phyloP scores from a whole-genome alignment of 2,888 invertebrate genomes.

The Eueremaeus valkanovi region DNA sequence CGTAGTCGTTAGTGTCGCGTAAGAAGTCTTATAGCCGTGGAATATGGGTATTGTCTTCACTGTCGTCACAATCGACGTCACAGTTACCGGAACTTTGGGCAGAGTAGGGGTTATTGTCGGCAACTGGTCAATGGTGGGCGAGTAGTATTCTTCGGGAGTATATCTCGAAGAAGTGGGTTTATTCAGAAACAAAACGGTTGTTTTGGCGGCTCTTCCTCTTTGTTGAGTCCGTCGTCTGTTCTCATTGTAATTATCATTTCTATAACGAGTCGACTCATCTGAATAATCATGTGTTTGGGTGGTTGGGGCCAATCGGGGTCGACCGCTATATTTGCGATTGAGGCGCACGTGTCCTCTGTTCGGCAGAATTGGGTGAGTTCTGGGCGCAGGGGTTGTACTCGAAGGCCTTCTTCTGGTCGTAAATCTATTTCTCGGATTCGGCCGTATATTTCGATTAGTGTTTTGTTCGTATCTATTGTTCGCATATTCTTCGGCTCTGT shows the following conservation, averaged over 20 bases:
- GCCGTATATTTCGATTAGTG: background rate
- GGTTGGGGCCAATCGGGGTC: background rate
- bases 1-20: constrained; percentile 48
- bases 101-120: constrained; percentile 23
- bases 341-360: constrained; percentile 34
- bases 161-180: background rate
- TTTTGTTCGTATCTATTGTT: constrained; percentile 30
- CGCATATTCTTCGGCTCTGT: background rate
- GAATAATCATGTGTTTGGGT: background rate
- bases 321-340: constrained; percentile 37
- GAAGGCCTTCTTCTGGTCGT: background rate
- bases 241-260: constrained; percentile 6
- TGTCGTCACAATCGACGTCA: constrained; percentile 48
- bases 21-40: constrained; percentile 48
- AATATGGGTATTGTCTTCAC: constrained; percentile 48
- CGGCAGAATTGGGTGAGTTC: constrained; percentile 28
- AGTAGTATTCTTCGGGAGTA: constrained; percentile 5
- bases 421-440: constrained; percentile 8
- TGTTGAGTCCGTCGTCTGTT: background rate
- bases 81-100: constrained; percentile 46
- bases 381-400: constrained; percentile 35
- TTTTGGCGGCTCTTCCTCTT: constrained; percentile 1
- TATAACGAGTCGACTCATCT: background rate
- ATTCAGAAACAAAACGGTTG: constrained; percentile 21
- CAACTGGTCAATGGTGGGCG: background rate